Evolutionary conservation across 1,140 invertebrate species (phyloP), one percentile per base, ranked within the genome.

Genomic region (Parasteatoda tepidariorum): DNA sequence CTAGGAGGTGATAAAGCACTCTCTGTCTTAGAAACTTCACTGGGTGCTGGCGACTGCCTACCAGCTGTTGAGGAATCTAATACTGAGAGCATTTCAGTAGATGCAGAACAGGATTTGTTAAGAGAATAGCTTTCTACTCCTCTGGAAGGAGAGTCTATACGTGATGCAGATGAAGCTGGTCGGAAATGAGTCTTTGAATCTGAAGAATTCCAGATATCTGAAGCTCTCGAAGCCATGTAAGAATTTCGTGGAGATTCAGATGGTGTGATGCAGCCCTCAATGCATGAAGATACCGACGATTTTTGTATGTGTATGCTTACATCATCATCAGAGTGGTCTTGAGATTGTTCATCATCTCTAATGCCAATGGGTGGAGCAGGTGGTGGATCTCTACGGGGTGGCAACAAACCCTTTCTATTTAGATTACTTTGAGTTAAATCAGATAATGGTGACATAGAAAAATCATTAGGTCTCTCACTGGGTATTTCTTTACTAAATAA

Each of bases 11-110:
- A 88, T n/a, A 88, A 81, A 7, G 87, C 88, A 68, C 88, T 88
- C 67, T 88, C 88, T 31, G 88, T 87, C 64, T 88, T 88, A 31
- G 87, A 87, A 9, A 88, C 86, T 70, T 89, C 88, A 54, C 87
- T 87, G 11, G 88, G 88, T 26, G 88, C 88, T 7, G 88, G 88
- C 2, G 88, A 88, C 73, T 87, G 86, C 11, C 88, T 84, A 26
- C 87, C 88, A 28, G 85, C 87, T 54, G 87, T 87, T 55, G 85
- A 86, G 4, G 86, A 87, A 83, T 86, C 86, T 24, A 85, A 76
- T 6, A 84, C 84, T 26, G 71, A 75, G 11, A 88, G 85, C 24
- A 88, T 84, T 62, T 88, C 87, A 9, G 86, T 85, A 2, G 87
- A 87, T 11, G 87, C 83, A 18, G 87, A 86, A 64, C 85, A 84